Percentiles rank a stretch among this genome's conserved stretches.
Evolutionary conservation across 37 sponge, comb jelly and placozoan species (phyloP).

Genomic region (Chondrosia reniformis): DNA sequence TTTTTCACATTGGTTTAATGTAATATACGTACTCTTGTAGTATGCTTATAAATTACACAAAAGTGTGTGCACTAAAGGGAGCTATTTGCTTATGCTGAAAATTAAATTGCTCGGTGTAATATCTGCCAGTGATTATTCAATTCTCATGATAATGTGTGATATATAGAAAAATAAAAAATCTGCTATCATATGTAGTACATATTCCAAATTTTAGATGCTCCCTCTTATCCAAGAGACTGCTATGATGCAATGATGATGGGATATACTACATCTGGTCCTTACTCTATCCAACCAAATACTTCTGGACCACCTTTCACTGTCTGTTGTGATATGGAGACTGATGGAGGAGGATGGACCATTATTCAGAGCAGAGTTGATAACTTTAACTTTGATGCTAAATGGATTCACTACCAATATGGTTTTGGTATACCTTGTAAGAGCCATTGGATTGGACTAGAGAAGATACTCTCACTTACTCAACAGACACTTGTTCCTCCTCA

Average conservation of each 20-base stretch:
- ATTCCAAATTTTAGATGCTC: no score
- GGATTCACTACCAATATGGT: background rate
- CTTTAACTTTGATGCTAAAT: background rate
- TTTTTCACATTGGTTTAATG: no score
- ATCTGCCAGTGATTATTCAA: no score
- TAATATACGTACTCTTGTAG: no score
- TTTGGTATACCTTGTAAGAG: background rate
- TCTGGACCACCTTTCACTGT: background rate
- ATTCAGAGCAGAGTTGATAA: background rate
- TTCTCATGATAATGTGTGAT: no score
- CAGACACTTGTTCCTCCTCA: background rate
- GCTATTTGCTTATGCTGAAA: no score
- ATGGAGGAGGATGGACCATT: constrained; percentile 16
- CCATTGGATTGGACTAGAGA: background rate
- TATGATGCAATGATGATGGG: background rate
- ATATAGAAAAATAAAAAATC: no score
- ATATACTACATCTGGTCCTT: background rate
- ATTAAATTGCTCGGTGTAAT: no score
- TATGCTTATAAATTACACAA: no score
- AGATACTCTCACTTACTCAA: background rate
- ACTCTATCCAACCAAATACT: background rate
- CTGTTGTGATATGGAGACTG: background rate
- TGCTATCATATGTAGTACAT: no score
- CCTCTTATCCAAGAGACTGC: no score
- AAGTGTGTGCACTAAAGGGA: no score